These are phyloP conservation scores for Stomatorhinus ivindoensis DNA, from an alignment of 2,113 vertebrate species.

Conservation along the genomic window DNA sequence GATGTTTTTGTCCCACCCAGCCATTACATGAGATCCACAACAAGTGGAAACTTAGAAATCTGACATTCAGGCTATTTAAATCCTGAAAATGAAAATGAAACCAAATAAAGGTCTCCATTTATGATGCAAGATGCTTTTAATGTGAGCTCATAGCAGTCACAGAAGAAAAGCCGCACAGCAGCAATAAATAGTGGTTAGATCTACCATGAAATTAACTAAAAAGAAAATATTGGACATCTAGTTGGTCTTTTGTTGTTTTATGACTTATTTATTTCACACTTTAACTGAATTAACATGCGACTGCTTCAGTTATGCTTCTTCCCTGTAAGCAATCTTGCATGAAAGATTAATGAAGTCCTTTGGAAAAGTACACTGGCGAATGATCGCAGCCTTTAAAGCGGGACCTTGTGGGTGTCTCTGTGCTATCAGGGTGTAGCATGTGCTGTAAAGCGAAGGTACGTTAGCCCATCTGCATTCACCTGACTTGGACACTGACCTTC, in stretches of 20 bases:
- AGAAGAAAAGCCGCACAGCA: background rate
- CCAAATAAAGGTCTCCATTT: background rate
- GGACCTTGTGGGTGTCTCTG: background rate
- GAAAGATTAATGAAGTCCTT: conserved; percentile 11
- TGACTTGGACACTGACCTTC: background rate
- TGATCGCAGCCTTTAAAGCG: background rate
- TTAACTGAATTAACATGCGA: background rate
- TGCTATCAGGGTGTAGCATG: background rate
- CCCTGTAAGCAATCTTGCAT: background rate
- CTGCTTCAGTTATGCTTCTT: background rate
- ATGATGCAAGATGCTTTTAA: background rate
- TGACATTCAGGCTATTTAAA: background rate
- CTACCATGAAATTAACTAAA: background rate
- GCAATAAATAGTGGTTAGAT: background rate
- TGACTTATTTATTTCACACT: background rate
- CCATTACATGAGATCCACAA: background rate
- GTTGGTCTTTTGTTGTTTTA: background rate
- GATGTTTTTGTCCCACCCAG: background rate
- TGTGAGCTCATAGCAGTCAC: background rate
- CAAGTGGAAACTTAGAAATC: background rate
- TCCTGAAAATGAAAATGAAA: background rate
- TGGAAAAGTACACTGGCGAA: background rate
- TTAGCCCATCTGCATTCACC: background rate
- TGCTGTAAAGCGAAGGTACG: background rate
- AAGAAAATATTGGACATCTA: background rate